Base-by-base conservation (phyloP, 2,113 vertebrate genomes). In the Corapipo altera region DNA sequence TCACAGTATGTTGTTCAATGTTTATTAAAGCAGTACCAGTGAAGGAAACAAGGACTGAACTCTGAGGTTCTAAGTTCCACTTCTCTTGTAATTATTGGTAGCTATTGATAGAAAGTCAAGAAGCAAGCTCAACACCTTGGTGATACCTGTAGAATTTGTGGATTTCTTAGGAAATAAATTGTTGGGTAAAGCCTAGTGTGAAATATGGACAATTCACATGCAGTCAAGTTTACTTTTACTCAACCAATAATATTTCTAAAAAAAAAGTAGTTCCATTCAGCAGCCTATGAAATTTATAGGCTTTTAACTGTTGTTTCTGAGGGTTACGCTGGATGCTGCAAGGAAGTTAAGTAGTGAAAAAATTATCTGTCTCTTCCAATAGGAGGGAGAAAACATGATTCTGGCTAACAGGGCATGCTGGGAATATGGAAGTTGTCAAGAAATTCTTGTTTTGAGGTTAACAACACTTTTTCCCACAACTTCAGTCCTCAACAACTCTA, bases 401-500 rank as follows among this genome's bases (percentile, higher is more conserved):
- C 75, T 74, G 76, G 75, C 64, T 96, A 93, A 95, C 65, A 2
- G 92, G 58, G 27, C 64, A 90, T 80, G 75, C 61, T 91, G 88
- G 91, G 83, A 96, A 87, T 87, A 81, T 51, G 80, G 70, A 94
- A 81, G 73, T 81, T 88, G 85, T 90, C 95, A 93, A 93, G 55
- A 74, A 93, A 76, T 78, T 80, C 73, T 62, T 79, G 35, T 85
- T 90, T 86, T 80, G 37, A 91, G 64, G 44, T 83, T 94, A 37
- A 76, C 48, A 88, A 67, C 44, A 79, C n/a, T 61, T 96, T 78
- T 71, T 81, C 24, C 15, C 33, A 35, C 32, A 39, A 13, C 69
- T 37, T 26, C 46, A 48, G 67, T 23, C n/a, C 67, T 55, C 8
- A 0, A 37, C 54, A 71, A 33, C 61, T 73, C 35, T 41, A 73